Conservation (phyloP, 2,113 vertebrate species). For the Triplophysa dalaica region DNA sequence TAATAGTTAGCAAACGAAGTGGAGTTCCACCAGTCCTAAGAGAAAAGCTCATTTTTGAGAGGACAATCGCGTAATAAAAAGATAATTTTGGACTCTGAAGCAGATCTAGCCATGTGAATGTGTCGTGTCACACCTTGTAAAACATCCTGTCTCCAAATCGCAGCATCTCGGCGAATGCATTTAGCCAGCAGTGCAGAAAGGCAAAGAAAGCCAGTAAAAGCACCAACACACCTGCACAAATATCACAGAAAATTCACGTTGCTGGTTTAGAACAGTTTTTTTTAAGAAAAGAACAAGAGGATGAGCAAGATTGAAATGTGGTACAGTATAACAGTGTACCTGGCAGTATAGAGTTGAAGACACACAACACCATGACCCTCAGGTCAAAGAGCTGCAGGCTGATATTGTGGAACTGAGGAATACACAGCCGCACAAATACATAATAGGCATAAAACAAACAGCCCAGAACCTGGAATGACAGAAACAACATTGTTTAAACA, state of each 20-base stretch:
- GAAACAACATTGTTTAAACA: background rate
- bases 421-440: slow-evolving; percentile 88
- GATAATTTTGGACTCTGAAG: background rate
- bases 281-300: background rate
- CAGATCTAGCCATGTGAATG: background rate
- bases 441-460: slow-evolving; percentile 93
- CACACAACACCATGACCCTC: slow-evolving; percentile 86
- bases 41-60: background rate
- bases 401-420: slow-evolving; percentile 86
- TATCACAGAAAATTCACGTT: slow-evolving; percentile 1
- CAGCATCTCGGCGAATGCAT: slow-evolving; percentile 86
- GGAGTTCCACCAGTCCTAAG: slow-evolving; percentile 93
- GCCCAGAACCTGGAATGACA: slow-evolving; percentile 81
- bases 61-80: background rate
- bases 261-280: background rate
- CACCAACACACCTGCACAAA: slow-evolving; percentile 78
- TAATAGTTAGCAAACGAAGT: slow-evolving; percentile 88
- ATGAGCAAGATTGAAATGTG: background rate
- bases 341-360: slow-evolving; percentile 96
- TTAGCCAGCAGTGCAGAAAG: slow-evolving; percentile 89
- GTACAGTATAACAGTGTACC: slow-evolving; percentile 65
- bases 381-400: slow-evolving; percentile 85
- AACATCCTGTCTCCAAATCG: slow-evolving; percentile 89
- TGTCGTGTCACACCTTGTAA: slow-evolving; percentile 75
- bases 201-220: slow-evolving; percentile 84